Evolutionary conservation across 1,140 invertebrate genomes (phyloP).

Genomic region (Latrodectus geometricus): DNA sequence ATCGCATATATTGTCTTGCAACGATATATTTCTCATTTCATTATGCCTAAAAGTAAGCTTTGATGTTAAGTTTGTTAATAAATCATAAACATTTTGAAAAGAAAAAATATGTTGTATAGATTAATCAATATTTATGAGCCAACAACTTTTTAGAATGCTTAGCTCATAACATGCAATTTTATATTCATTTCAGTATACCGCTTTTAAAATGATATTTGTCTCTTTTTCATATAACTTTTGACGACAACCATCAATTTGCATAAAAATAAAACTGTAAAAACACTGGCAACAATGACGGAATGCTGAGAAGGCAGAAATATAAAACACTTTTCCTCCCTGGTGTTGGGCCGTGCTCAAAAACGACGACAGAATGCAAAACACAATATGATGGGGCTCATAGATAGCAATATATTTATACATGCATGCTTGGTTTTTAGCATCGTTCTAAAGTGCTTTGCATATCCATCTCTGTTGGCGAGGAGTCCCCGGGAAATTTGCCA

Average conservation of each 20-base stretch:
- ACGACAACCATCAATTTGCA: background rate
- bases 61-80: no score
- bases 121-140: no score
- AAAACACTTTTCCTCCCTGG: background rate
- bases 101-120: no score
- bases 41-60: no score
- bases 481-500: constrained; percentile 41
- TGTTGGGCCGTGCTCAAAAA: background rate
- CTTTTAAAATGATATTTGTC: no score
- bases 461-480: background rate
- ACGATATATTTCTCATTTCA: no score
- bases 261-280: background rate
- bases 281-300: background rate
- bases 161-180: no score
- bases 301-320: background rate
- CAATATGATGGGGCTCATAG: background rate
- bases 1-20: no score
- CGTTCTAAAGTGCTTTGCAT: background rate
- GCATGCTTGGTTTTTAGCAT: background rate
- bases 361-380: background rate
- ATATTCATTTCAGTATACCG: no score
- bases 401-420: constrained; percentile 1
- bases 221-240: background rate
- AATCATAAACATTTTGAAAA: no score
- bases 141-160: no score